These are phyloP conservation scores for Lasioglossum baleicum DNA, from an alignment of 1,140 invertebrate species.

Conservation along the genomic window DNA sequence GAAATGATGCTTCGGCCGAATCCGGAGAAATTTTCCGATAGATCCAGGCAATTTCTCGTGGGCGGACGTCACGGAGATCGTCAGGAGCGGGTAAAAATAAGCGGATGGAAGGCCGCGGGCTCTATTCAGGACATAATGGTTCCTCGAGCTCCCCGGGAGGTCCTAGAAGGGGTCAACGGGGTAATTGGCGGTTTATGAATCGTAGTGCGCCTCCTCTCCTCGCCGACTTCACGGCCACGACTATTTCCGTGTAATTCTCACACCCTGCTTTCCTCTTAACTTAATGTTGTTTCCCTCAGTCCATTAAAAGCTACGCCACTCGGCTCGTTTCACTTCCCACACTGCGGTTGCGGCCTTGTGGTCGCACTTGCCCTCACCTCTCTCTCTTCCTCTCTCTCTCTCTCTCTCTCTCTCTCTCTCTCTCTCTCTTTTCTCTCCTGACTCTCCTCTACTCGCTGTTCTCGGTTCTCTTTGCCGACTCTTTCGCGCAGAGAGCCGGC, in stretches of 20 bases:
- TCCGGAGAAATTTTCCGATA: no score
- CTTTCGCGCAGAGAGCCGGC: slow-evolving; percentile 15
- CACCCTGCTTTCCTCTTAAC: slow-evolving; percentile 71
- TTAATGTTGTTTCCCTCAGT: slow-evolving; percentile 77
- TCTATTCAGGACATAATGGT: slow-evolving; percentile 13
- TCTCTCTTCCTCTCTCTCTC: slow-evolving; percentile 49
- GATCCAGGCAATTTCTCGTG: not conserved
- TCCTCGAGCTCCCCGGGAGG: slow-evolving; percentile 6
- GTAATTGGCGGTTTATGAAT: slow-evolving; percentile 80
- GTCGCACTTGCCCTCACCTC: slow-evolving; percentile 56
- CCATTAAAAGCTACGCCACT: slow-evolving; percentile 78
- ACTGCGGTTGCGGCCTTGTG: slow-evolving; percentile 73
- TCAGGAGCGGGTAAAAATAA: not conserved
- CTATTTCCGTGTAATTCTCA: slow-evolving; percentile 75
- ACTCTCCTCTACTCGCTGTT: no score
- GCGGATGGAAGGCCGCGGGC: not conserved
- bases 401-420: slow-evolving; percentile 46
- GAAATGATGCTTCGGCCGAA: no score
- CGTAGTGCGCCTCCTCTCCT: slow-evolving; percentile 67
- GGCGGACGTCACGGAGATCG: not conserved
- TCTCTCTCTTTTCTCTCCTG: not conserved
- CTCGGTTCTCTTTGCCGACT: no score
- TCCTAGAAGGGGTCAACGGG: slow-evolving; percentile 60
- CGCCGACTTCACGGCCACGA: slow-evolving; percentile 54
- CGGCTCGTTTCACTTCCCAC: slow-evolving; percentile 78